A percentile compares a stretch with the other conserved stretches of the same genome.
phyloP scores from a whole-genome alignment of 2,113 vertebrate genomes.

The Calidris pugnax region DNA sequence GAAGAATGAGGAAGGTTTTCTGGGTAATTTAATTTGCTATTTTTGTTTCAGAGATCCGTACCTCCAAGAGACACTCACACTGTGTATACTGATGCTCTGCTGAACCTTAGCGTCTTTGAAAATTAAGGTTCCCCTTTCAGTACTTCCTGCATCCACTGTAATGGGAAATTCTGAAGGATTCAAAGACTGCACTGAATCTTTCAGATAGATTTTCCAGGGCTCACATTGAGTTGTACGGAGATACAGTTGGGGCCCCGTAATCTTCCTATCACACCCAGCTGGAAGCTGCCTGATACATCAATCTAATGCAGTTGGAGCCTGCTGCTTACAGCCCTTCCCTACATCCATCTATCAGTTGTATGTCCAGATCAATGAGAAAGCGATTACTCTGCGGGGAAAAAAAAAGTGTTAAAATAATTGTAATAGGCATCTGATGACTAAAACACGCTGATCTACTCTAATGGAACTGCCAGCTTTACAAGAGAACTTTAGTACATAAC shows the following conservation, averaged over 20 bases:
- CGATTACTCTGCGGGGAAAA: not conserved
- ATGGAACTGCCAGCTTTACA: slow-evolving; percentile 12
- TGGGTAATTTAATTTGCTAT: not conserved
- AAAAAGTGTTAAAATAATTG: slow-evolving; percentile 36
- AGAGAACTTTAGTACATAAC: not conserved
- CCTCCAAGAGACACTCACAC: not conserved
- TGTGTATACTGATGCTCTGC: fast-evolving
- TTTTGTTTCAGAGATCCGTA: not conserved
- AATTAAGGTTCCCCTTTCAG: not conserved
- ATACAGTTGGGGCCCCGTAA: slow-evolving; percentile 47
- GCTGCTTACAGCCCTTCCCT: slow-evolving; percentile 17
- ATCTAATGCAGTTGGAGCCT: slow-evolving; percentile 21
- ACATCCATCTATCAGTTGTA: not conserved
- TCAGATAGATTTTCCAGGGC: not conserved
- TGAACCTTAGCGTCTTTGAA: not conserved
- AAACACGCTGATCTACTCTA: not conserved
- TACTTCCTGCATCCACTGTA: not conserved
- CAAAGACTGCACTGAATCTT: not conserved
- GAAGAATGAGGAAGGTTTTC: not conserved
- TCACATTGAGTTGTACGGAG: not conserved
- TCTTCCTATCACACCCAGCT: slow-evolving; percentile 59
- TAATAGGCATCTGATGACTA: slow-evolving; percentile 21
- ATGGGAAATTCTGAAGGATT: not conserved
- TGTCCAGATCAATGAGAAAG: slow-evolving; percentile 48
- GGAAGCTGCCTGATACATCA: slow-evolving; percentile 46